Evolutionary conservation across 1,140 invertebrate species (phyloP).

Genomic region (Panulirus ornatus): DNA sequence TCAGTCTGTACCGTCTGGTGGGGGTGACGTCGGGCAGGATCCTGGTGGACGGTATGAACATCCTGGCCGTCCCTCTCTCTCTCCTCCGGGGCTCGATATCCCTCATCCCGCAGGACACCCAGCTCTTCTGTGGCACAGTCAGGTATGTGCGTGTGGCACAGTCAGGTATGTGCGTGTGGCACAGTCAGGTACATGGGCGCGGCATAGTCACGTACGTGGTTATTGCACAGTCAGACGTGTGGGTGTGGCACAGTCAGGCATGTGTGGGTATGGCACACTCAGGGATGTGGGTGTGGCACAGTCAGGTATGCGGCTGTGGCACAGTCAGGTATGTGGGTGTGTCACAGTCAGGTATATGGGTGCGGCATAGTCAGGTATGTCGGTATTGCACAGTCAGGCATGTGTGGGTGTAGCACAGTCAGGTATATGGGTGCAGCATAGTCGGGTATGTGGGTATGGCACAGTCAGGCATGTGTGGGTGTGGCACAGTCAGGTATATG

Average conservation of each 20-base stretch:
- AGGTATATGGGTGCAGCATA: too few relatives aligned
- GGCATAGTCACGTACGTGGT: constrained; percentile 62
- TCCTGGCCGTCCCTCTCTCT: constrained; percentile 84
- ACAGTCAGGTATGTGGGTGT: constrained; percentile 75
- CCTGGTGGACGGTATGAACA: constrained; percentile 84
- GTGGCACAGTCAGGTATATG: neutral
- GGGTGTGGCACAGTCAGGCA: neutral
- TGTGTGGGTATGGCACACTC: too few relatives aligned
- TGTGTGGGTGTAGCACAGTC: neutral
- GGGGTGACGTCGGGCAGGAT: constrained; percentile 83
- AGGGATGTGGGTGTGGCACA: neutral
- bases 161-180: constrained; percentile 78
- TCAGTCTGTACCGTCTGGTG: constrained; percentile 85
- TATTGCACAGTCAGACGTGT: neutral
- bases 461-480: too few relatives aligned
- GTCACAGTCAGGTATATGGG: constrained; percentile 79
- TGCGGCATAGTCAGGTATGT: constrained; percentile 78
- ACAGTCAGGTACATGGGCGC: constrained; percentile 60
- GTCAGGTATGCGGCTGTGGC: too few relatives aligned
- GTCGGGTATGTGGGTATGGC: too few relatives aligned
- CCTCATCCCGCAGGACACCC: constrained; percentile 83
- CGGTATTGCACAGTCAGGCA: constrained; percentile 58
- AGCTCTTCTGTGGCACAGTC: constrained; percentile 82
- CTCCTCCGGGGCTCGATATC: constrained; percentile 83
- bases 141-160: constrained; percentile 76